phyloP scores from a whole-genome alignment of 2,113 vertebrate genomes.

The Noctilio leporinus region DNA sequence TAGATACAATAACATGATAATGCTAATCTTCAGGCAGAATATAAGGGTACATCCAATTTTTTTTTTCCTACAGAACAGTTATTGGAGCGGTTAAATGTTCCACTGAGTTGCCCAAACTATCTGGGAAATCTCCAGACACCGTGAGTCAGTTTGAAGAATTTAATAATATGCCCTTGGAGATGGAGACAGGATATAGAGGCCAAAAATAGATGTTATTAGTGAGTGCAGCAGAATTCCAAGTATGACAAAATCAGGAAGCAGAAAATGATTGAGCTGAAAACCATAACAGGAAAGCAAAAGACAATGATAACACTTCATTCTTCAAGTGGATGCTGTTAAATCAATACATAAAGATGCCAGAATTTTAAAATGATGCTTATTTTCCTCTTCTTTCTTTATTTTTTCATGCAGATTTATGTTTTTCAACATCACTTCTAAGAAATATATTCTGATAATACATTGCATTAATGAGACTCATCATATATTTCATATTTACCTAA shows the following conservation, averaged over 20 bases:
- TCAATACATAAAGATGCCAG: conserved; percentile 8
- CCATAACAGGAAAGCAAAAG: conserved; percentile 57
- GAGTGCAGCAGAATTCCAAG: conserved; percentile 31
- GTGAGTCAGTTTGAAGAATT: conserved; percentile 25
- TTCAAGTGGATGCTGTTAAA: conserved; percentile 38
- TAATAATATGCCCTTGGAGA: conserved; percentile 4
- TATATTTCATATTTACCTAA: conserved; percentile 1
- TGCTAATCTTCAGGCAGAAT: neutral
- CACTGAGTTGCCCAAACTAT: neutral
- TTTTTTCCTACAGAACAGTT: neutral
- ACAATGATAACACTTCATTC: conserved; percentile 38
- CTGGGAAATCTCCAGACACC: neutral
- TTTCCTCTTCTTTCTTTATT: neutral
- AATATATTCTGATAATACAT: neutral
- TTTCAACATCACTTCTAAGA: neutral
- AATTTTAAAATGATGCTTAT: neutral
- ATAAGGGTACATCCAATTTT: neutral
- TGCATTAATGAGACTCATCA: neutral
- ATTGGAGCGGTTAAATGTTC: neutral
- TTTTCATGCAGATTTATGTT: neutral
- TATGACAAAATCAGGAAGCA: conserved; percentile 42
- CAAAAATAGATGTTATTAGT: conserved; percentile 54
- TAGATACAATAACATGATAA: neutral
- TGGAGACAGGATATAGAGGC: conserved; percentile 16
- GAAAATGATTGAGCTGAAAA: conserved; percentile 33